Evolutionary conservation across 2,797 vertebrate genomes (phyloP).

Genomic region (Esox masquinongy): DNA sequence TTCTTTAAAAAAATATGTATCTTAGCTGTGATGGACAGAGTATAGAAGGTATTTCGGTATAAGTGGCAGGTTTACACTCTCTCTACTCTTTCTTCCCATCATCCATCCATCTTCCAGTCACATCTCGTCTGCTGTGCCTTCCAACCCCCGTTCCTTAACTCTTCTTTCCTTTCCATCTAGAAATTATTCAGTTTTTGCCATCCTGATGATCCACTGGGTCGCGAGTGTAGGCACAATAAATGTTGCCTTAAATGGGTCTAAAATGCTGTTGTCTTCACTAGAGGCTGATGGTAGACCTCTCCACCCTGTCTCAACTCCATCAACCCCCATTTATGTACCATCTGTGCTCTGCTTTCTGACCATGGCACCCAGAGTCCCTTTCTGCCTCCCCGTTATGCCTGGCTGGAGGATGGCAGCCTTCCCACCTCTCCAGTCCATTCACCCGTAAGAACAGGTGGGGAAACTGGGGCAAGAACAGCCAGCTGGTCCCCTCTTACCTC

Average conservation of each 20-base stretch:
- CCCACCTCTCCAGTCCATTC: conserved; percentile 17
- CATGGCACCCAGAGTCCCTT: conserved; percentile 13
- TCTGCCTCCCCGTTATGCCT: conserved; percentile 31
- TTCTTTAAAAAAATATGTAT: not conserved
- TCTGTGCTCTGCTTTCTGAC: not conserved
- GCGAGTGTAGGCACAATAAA: no score
- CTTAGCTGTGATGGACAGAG: conserved; percentile 2
- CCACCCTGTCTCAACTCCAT: not conserved
- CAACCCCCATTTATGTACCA: not conserved
- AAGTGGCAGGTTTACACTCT: conserved; percentile 1
- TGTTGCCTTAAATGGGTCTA: no score
- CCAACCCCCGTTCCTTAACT: not conserved
- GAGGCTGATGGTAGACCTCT: no score
- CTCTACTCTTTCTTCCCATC: not conserved
- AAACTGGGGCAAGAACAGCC: conserved; percentile 20
- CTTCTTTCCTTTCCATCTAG: not conserved
- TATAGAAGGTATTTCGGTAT: not conserved
- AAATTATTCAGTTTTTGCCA: no score
- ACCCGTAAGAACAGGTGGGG: conserved; percentile 1
- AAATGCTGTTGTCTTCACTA: no score
- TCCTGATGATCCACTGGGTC: no score
- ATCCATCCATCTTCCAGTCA: conserved; percentile 15
- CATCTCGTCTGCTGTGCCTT: not conserved
- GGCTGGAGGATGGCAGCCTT: conserved; percentile 33
- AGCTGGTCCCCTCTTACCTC: conserved; percentile 43